Percentiles rank a stretch among this genome's conserved stretches.
Conservation (phyloP, 2,888 invertebrate species). For the Tetrapedia diversipes region DNA sequence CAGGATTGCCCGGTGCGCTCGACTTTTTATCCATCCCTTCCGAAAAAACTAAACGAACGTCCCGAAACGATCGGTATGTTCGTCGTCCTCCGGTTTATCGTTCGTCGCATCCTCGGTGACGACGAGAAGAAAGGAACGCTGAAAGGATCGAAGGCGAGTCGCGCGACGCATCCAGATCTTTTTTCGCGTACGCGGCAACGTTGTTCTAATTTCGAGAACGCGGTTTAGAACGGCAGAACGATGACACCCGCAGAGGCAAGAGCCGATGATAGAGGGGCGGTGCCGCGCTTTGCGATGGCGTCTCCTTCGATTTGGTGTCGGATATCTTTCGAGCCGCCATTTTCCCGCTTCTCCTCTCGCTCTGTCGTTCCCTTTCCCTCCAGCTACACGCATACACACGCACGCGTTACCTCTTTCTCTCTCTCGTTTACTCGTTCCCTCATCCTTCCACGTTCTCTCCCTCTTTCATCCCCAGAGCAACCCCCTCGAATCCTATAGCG, state of each 20-base stretch:
- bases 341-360: slow-evolving; percentile 77
- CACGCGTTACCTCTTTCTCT: too few species aligned
- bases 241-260: slow-evolving; percentile 62
- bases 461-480: slow-evolving; percentile 29
- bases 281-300: slow-evolving; percentile 81
- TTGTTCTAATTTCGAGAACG: slow-evolving; percentile 42
- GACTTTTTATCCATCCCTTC: too few species aligned
- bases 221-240: slow-evolving; percentile 34
- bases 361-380: slow-evolving; percentile 33
- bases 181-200: slow-evolving; percentile 3
- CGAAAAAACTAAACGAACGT: too few species aligned
- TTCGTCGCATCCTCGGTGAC: too few species aligned
- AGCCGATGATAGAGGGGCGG: slow-evolving; percentile 80
- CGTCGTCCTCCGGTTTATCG: too few species aligned
- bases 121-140: too few species aligned
- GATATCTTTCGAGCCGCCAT: slow-evolving; percentile 80
- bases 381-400: too few species aligned
- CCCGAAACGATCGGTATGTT: too few species aligned
- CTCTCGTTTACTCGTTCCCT: slow-evolving; percentile 31
- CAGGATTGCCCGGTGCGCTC: too few species aligned
- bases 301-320: slow-evolving; percentile 83
- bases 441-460: slow-evolving; percentile 10
- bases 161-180: not conserved
- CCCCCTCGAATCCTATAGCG: slow-evolving; percentile 40
- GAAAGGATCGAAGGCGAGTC: too few species aligned